Conservation (phyloP, 2,797 vertebrate genomes). For the Xyrichtys novacula region DNA sequence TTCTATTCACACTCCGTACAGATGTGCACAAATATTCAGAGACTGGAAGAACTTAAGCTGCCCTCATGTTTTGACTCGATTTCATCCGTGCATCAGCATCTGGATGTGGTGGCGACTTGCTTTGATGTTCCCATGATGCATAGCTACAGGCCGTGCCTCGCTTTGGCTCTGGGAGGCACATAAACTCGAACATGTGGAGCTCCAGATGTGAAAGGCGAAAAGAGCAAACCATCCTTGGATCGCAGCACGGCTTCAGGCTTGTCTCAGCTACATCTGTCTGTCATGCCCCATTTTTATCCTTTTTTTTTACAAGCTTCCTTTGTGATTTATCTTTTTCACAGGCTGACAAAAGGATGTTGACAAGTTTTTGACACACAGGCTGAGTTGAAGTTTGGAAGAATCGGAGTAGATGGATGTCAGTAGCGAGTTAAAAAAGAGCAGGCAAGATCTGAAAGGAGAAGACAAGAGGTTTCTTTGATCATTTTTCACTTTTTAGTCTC, state of each 20-base stretch:
- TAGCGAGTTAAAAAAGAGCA: constrained; percentile 30
- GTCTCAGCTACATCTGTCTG: constrained; percentile 27
- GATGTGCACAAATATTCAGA: constrained; percentile 1
- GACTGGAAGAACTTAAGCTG: constrained; percentile 7
- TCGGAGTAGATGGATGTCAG: constrained; percentile 22
- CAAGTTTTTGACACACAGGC: constrained; percentile 1
- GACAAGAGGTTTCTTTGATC: constrained; percentile 43
- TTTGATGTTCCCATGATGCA: constrained; percentile 49
- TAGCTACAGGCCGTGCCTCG: constrained; percentile 18
- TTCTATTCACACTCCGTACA: constrained; percentile 11
- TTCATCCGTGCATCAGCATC: constrained; percentile 19
- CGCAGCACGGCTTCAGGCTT: neutral
- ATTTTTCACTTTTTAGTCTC: constrained; percentile 24
- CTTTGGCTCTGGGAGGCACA: neutral
- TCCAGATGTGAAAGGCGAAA: constrained; percentile 51
- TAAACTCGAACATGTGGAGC: constrained; percentile 55
- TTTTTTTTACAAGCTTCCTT: neutral
- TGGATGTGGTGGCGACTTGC: constrained; percentile 30
- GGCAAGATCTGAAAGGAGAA: constrained; percentile 15
- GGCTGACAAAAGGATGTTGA: constrained; percentile 30
- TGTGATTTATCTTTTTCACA: constrained; percentile 16
- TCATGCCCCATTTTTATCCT: constrained; percentile 15
- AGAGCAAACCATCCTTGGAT: constrained; percentile 30
- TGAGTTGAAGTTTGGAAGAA: constrained; percentile 14
- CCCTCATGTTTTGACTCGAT: constrained; percentile 13